phyloP scores from a whole-genome alignment of 2,113 vertebrate genomes.

The Cynopterus brachyotis region DNA sequence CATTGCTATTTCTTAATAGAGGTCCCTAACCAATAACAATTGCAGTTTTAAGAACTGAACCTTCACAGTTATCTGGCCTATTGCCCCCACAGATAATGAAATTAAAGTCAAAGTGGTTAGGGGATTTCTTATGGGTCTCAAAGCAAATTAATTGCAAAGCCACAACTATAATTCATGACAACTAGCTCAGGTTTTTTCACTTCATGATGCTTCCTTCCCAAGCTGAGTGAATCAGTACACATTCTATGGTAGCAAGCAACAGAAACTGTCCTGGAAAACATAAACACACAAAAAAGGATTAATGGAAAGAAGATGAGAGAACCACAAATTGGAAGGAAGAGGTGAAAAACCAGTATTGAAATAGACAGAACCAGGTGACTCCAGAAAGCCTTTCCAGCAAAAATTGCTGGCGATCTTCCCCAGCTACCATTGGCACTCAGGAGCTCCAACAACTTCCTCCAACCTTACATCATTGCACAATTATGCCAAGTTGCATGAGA shows the following conservation, averaged over 20 bases:
- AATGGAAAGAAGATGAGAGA: neutral
- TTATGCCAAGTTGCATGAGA: neutral
- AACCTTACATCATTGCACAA: neutral
- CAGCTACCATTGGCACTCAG: rapidly evolving
- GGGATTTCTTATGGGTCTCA: neutral
- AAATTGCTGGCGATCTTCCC: neutral
- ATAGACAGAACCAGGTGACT: neutral
- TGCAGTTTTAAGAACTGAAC: neutral
- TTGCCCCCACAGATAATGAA: neutral
- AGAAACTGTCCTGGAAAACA: neutral
- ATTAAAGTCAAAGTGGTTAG: neutral
- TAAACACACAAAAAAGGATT: neutral
- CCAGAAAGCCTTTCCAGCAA: neutral
- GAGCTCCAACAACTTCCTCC: neutral
- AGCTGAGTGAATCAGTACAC: neutral
- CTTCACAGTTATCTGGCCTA: neutral
- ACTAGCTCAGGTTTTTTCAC: neutral
- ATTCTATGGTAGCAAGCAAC: neutral
- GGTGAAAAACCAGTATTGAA: neutral
- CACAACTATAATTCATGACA: neutral
- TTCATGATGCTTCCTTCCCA: neutral
- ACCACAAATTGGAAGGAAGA: neutral
- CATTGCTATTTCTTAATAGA: neutral
- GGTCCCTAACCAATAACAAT: neutral
- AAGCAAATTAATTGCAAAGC: neutral